These are phyloP conservation scores for Aleiodes alternator DNA, from an alignment of 2,888 invertebrate species.

Conservation along the genomic window DNA sequence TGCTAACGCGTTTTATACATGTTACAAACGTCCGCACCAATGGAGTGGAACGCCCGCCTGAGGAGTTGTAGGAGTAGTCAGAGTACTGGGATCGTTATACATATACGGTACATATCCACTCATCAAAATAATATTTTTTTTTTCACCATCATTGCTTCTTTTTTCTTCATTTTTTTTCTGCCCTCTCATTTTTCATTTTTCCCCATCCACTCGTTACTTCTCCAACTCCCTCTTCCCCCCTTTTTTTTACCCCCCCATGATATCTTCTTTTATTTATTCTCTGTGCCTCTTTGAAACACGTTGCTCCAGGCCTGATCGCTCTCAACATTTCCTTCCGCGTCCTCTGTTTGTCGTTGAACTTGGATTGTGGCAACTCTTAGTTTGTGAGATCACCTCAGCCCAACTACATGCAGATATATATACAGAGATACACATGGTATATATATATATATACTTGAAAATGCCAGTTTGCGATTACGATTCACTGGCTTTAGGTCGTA, in stretches of 20 bases:
- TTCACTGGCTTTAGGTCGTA: slow-evolving; percentile 50
- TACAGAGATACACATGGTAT: background rate
- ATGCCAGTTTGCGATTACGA: slow-evolving; percentile 26
- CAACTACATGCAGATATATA: background rate
- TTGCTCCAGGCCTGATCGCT: slow-evolving; percentile 22
- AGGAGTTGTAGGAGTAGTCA: slow-evolving; percentile 33
- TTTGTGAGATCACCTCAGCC: slow-evolving; percentile 3
- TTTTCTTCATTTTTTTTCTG: background rate
- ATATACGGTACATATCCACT: slow-evolving; percentile 21
- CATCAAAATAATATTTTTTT: slow-evolving; percentile 12
- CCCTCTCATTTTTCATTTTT: background rate
- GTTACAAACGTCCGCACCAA: slow-evolving; percentile 18
- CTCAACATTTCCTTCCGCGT: slow-evolving; percentile 31
- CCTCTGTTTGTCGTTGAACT: slow-evolving; percentile 37
- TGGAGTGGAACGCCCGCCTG: slow-evolving; percentile 23
- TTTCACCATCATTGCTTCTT: background rate
- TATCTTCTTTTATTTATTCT: background rate
- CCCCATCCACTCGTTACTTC: background rate
- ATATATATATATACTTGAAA: background rate
- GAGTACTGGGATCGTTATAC: slow-evolving; percentile 20
- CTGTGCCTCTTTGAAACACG: background rate
- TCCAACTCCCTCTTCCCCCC: background rate
- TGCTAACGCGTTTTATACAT: slow-evolving; percentile 49
- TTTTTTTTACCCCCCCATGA: background rate
- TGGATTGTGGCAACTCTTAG: background rate